Evolutionary conservation across 1,140 invertebrate species (phyloP).

Genomic region (Drosophila lacertosa): DNA sequence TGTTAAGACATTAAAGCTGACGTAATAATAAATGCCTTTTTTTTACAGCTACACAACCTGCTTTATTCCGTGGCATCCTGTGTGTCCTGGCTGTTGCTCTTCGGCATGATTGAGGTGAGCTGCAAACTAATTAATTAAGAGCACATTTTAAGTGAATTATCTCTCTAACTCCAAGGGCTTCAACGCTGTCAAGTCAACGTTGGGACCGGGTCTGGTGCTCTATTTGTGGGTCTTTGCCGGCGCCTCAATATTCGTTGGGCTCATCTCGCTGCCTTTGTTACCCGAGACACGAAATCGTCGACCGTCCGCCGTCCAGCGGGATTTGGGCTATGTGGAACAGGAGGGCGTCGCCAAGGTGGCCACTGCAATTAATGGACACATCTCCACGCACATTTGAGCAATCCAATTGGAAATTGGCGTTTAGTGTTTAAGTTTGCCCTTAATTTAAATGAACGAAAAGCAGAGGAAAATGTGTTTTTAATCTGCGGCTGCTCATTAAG

Average conservation of each 20-base stretch:
- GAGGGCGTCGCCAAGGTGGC: slow-evolving; percentile 52
- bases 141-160: neutral
- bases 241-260: slow-evolving; percentile 58
- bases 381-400: slow-evolving; percentile 52
- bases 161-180: slow-evolving; percentile 51
- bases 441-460: slow-evolving; percentile 7
- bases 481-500: no score
- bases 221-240: slow-evolving; percentile 72
- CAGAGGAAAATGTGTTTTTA: neutral
- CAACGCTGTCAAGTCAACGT: slow-evolving; percentile 56
- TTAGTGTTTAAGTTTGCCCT: slow-evolving; percentile 10
- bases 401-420: neutral
- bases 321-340: slow-evolving; percentile 56
- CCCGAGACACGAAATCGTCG: slow-evolving; percentile 66
- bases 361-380: slow-evolving; percentile 53
- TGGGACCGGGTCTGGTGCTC: slow-evolving; percentile 41
- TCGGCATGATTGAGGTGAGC: slow-evolving; percentile 70
- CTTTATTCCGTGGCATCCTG: slow-evolving; percentile 64
- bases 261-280: slow-evolving; percentile 59
- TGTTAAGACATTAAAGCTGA: neutral
- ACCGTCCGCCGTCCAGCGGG: slow-evolving; percentile 56
- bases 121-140: neutral
- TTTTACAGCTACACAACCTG: slow-evolving; percentile 53
- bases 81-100: slow-evolving; percentile 64
- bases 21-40: neutral